Percentiles rank a stretch among this genome's conserved stretches.
Conservation (phyloP, 2,797 vertebrate species). For the Parambassis ranga region DNA sequence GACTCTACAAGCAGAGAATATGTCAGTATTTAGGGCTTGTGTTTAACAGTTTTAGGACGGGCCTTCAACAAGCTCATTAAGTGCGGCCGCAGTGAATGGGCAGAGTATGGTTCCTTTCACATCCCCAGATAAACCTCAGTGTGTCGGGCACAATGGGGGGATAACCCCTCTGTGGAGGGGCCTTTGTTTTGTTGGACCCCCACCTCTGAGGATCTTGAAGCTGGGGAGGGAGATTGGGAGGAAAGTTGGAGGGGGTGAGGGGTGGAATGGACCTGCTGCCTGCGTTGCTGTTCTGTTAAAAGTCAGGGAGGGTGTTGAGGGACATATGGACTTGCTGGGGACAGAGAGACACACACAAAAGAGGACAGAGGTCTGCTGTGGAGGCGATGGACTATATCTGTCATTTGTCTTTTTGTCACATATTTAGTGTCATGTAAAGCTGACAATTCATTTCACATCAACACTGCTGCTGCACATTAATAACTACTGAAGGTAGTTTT, state of each 20-base stretch:
- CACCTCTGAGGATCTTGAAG: constrained; percentile 66
- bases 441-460: too few species aligned
- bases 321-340: constrained; percentile 75
- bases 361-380: constrained; percentile 2
- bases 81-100: constrained; percentile 53
- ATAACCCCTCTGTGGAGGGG: constrained; percentile 37
- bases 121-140: constrained; percentile 63
- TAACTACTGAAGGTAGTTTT: too few species aligned
- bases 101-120: constrained; percentile 57
- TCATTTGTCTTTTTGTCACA: not conserved
- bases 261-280: constrained; percentile 50
- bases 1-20: constrained; percentile 34
- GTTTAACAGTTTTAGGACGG: constrained; percentile 61
- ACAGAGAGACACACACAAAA: constrained; percentile 36
- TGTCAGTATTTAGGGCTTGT: constrained; percentile 58
- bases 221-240: constrained; percentile 36
- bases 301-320: constrained; percentile 43
- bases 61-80: constrained; percentile 73
- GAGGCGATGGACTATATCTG: constrained; percentile 3
- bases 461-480: too few species aligned
- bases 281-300: constrained; percentile 43
- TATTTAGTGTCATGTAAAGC: not conserved
- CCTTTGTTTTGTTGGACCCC: constrained; percentile 69
- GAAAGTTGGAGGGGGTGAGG: constrained; percentile 34
- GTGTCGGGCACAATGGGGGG: constrained; percentile 61